Evolutionary conservation across 2,888 invertebrate species (phyloP).

Genomic region (Dendrolimus houi): DNA sequence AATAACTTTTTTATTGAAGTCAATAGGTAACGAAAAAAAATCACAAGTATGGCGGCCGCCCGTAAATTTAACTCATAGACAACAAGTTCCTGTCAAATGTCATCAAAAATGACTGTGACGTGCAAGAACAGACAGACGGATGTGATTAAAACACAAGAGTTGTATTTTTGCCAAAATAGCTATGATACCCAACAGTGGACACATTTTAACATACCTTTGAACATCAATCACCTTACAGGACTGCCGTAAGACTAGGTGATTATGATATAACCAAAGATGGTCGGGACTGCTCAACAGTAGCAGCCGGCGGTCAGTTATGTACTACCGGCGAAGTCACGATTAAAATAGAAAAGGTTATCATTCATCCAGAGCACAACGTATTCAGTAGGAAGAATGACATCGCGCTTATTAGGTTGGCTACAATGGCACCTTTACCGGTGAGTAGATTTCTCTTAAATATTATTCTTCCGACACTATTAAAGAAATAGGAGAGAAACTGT

Average conservation of each 20-base stretch:
- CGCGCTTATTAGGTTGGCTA: constrained; percentile 54
- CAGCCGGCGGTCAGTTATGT: constrained; percentile 42
- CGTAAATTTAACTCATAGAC: too few species aligned
- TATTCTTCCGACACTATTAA: too few species aligned
- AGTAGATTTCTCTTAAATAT: background rate
- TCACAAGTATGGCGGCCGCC: too few species aligned
- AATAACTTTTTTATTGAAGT: too few species aligned
- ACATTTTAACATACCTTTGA: background rate
- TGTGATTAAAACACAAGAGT: too few species aligned
- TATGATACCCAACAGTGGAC: background rate
- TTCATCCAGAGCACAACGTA: constrained; percentile 53
- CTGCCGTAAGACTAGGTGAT: constrained; percentile 57
- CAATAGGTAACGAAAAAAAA: too few species aligned
- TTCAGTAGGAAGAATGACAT: constrained; percentile 45
- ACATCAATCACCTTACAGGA: background rate
- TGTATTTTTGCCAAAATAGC: too few species aligned
- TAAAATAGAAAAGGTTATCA: constrained; percentile 44
- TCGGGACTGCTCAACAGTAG: constrained; percentile 45
- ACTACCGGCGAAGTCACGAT: constrained; percentile 47
- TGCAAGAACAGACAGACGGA: too few species aligned
- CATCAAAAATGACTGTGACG: too few species aligned
- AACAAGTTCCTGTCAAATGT: too few species aligned
- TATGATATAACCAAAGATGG: constrained; percentile 46
- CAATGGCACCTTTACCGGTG: constrained; percentile 52
- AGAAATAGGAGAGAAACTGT: too few species aligned